Percentiles rank a stretch among this genome's conserved stretches.
These are phyloP conservation scores for Melopsittacus undulatus DNA, from an alignment of 2,797 vertebrate species.

Conservation along the genomic window DNA sequence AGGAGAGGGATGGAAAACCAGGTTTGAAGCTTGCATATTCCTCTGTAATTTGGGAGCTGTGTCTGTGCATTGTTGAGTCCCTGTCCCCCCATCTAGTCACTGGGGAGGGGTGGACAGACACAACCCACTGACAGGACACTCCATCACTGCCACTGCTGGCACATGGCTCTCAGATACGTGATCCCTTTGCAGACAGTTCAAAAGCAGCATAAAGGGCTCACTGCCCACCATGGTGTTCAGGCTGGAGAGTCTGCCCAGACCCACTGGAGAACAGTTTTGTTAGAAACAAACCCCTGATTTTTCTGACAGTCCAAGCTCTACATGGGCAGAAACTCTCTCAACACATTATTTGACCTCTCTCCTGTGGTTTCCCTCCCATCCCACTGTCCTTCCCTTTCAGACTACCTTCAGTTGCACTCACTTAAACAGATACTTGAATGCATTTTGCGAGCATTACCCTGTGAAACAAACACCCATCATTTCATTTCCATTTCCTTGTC, in stretches of 20 bases:
- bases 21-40: neutral
- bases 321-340: neutral
- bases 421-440: constrained; percentile 46
- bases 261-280: neutral
- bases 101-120: neutral
- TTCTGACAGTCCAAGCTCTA: neutral
- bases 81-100: neutral
- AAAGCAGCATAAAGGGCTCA: neutral
- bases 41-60: neutral
- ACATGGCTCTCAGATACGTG: accelerated
- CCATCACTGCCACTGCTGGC: accelerated
- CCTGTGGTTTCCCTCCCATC: neutral
- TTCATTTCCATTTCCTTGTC: constrained; percentile 71
- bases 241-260: neutral
- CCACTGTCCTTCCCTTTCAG: neutral
- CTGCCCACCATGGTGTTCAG: neutral
- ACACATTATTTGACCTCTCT: neutral
- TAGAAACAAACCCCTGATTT: neutral
- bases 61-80: neutral
- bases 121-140: neutral
- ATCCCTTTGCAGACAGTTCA: neutral
- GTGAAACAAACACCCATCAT: constrained; percentile 73
- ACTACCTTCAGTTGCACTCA: constrained; percentile 15
- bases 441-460: constrained; percentile 65
- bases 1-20: neutral